Evolutionary conservation across 2,888 invertebrate genomes (phyloP).

Genomic region (Diaphora mendica): DNA sequence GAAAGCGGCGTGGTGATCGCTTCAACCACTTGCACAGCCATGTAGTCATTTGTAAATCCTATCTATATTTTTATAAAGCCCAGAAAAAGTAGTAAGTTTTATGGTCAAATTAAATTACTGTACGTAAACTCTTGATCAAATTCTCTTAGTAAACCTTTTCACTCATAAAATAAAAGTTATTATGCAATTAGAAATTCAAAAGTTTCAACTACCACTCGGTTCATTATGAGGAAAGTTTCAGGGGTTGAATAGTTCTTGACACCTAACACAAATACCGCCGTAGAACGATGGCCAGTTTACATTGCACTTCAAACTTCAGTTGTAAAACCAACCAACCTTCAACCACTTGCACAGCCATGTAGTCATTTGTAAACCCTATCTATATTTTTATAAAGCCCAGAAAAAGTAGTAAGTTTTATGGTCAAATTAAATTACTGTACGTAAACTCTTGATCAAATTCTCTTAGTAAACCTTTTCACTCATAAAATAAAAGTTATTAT

Average conservation of each 20-base stretch:
- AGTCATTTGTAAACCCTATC: no score
- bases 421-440: neutral
- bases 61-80: no score
- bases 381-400: no score
- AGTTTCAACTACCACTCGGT: slow-evolving; percentile 34
- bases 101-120: neutral
- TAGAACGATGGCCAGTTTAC: slow-evolving; percentile 32
- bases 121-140: neutral
- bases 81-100: neutral
- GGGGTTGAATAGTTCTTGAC: slow-evolving; percentile 47
- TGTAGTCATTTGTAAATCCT: no score
- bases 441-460: neutral
- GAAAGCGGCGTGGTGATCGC: no score
- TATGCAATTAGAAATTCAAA: slow-evolving; percentile 42
- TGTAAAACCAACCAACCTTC: no score
- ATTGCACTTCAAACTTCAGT: slow-evolving; percentile 41
- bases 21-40: no score
- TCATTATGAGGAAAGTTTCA: slow-evolving; percentile 49
- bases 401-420: neutral
- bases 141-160: neutral
- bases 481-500: slow-evolving; percentile 24
- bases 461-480: neutral
- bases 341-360: no score
- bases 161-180: slow-evolving; percentile 20
- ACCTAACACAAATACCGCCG: slow-evolving; percentile 43